Percentiles rank a stretch among this genome's conserved stretches.
Conservation (phyloP, 2,113 vertebrate genomes). For the Microtus pennsylvanicus region DNA sequence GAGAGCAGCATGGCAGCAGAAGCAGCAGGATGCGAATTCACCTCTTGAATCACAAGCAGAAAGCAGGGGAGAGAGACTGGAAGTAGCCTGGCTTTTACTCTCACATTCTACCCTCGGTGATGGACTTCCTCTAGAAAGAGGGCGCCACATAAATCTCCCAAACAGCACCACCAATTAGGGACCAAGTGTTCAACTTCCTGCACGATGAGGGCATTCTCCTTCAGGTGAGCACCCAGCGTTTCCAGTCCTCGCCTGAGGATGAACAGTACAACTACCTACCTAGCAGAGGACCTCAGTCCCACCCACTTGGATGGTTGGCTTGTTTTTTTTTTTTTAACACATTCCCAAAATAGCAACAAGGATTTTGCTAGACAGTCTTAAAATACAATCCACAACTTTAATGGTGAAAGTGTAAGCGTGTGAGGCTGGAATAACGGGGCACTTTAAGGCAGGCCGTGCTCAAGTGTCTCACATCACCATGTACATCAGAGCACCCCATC, state of each 20-base stretch:
- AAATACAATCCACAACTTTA: constrained; percentile 9
- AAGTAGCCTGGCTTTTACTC: neutral
- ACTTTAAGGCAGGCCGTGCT: neutral
- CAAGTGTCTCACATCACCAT: neutral
- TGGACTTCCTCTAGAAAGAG: too few relatives aligned
- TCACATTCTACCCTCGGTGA: too few relatives aligned
- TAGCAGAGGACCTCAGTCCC: neutral
- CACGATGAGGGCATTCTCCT: neutral
- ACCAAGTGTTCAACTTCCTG: neutral
- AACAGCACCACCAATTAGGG: neutral
- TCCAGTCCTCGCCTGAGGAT: neutral
- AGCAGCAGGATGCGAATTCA: neutral
- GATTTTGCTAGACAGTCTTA: neutral
- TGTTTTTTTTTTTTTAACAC: neutral
- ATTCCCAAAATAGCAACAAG: neutral
- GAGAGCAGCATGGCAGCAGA: neutral
- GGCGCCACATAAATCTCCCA: neutral
- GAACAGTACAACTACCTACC: neutral
- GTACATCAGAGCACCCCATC: neutral
- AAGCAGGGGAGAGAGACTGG: neutral
- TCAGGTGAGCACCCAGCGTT: too few relatives aligned
- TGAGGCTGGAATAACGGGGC: neutral
- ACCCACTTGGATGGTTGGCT: neutral
- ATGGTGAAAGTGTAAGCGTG: neutral
- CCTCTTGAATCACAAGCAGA: neutral